Base-by-base conservation (phyloP, 2,113 vertebrate genomes). In the Carassius auratus region DNA sequence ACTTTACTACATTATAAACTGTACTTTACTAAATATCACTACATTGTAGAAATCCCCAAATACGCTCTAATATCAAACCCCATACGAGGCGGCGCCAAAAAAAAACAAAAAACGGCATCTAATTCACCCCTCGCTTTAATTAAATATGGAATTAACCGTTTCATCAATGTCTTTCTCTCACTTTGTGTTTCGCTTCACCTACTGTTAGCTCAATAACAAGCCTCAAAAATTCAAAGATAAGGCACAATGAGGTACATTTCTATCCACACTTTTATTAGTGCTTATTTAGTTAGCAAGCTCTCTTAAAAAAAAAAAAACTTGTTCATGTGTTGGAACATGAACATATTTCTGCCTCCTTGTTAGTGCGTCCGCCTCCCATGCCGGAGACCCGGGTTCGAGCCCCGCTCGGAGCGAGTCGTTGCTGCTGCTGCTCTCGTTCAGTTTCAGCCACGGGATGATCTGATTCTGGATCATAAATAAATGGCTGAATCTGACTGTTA, bases 11-110 rank as follows among this genome's bases (percentile, higher is more conserved):
- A 79, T 64, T 74, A 84, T 21, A 84, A 36, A 36, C 36, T 36
- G 2, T 36, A 36, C 36, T 36, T 36, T 36, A 36, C 36, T 36
- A 36, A 36, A 36, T 36, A 38, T 57, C 38, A 38, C 55, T 80
- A 78, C 57, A 79, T 64, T 74, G 80, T 21, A 84, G 76, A 84
- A 78, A 59, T 75, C 83, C 71, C 19, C 75, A 85, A 71, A 82
- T 7, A 8, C 66, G 23, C 62, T 71, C 50, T 17, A 59, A 83
- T 73, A 83, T 73, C 17, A 83, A 17, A 30, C 26, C 9, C 64
- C n/a, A 7, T 36, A 69, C 15, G 10, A 26, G 64, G 15, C 15
- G 17, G 14, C 23, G 1, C 26, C 13, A 4, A 38, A 66, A 23
- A 64, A 64, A 81, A 69, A 69, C 36, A 30, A 69, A 50, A 81